A percentile compares a stretch with the other conserved stretches of the same genome.
These are phyloP conservation scores for Ametastegia equiseti DNA, from an alignment of 2,888 invertebrate genomes.

Conservation along the genomic window DNA sequence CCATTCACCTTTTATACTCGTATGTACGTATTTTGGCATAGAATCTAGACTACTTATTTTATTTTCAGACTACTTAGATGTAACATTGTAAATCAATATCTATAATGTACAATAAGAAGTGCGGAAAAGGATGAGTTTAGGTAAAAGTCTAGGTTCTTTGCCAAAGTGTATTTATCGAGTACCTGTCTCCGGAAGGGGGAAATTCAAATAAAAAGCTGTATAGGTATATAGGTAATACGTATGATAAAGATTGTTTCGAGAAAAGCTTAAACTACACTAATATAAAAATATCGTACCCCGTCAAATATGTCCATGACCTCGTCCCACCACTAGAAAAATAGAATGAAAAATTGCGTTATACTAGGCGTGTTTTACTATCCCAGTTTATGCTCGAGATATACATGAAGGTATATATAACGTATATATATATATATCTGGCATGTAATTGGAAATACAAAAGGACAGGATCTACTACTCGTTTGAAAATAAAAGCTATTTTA, in stretches of 20 bases:
- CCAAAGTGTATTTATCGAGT: conserved; percentile 26
- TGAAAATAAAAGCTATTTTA: conserved; percentile 53
- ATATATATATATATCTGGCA: not conserved
- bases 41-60: not conserved
- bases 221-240: not conserved
- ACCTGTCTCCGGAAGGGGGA: not conserved
- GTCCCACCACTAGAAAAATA: conserved; percentile 96
- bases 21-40: not conserved
- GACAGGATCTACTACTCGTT: conserved; percentile 36
- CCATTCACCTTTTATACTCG: not conserved
- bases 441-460: conserved; percentile 35
- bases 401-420: not conserved
- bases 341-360: conserved; percentile 76
- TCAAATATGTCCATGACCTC: conserved; percentile 98
- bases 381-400: conserved; percentile 47
- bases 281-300: conserved; percentile 87
- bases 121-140: not conserved
- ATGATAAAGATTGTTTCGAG: not conserved
- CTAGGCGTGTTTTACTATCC: conserved; percentile 50
- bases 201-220: not conserved
- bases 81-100: too few relatives aligned
- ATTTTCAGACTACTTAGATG: too few relatives aligned
- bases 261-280: conserved; percentile 50
- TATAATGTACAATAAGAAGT: not conserved
- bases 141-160: not conserved